Base-by-base conservation (phyloP, 2,797 vertebrate species). In the Pipistrellus pipistrellus region DNA sequence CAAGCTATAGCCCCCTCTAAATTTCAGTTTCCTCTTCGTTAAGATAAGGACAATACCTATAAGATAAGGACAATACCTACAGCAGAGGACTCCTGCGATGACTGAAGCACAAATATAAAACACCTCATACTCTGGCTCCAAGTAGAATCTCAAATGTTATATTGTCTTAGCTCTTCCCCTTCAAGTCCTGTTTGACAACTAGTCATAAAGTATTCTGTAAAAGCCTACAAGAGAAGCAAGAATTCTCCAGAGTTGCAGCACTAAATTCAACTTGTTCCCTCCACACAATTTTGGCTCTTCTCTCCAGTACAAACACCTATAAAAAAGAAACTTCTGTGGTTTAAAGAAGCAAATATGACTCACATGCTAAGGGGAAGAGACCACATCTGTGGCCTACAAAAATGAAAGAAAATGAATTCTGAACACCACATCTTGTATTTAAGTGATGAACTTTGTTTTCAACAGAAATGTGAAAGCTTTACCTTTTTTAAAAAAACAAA, bases 301-400 rank as follows among this genome's bases (percentile, higher is more conserved):
- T 88, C 12, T 80, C 55, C 12, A 88, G 88, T 14, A 35, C 25
- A 87, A 91, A 89, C 7, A 80, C 27, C 41, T 46, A 27, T n/a
- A 35, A 78, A 72, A 85, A 94, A 76, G n/a, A 84, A 66, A n/a
- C 25, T 38, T 55, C 27, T 83, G 32, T 75, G 20, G n/a, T 25
- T 82, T 93, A 88, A 95, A 84, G 53, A 30, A 91, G 25, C 57
- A 85, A 82, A 77, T 15, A 21, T 8, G 25, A 88, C 81, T 80
- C 91, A 66, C 20, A 88, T 11, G 17, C 3, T 78, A 66, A 75
- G 27, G 55, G 13, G 3, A 78, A 72, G n/a, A 89, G 48, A 64
- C 51, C 59, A 88, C 12, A 68, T 30, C 13, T 38, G 21, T 27
- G 46, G 72, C 55, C 27, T 71, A 32, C 17, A 21, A 85, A 32